A percentile compares a stretch with the other conserved stretches of the same genome.
phyloP scores from a whole-genome alignment of 1,140 invertebrate species.

The Calliopsis andreniformis region DNA sequence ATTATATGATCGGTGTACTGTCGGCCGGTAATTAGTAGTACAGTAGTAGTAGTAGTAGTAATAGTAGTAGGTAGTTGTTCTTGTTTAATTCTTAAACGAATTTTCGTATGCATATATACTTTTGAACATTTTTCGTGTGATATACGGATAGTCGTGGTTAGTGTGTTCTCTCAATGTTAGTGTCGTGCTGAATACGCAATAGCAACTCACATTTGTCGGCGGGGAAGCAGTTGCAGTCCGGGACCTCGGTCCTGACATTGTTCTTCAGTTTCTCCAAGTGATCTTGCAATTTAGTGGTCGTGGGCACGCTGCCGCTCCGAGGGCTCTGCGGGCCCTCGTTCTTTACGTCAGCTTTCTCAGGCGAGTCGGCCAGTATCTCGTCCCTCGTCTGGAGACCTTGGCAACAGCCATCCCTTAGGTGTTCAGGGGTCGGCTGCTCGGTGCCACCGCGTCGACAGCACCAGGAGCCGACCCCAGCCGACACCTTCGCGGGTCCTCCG shows the following conservation, averaged over 20 bases:
- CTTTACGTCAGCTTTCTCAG: slow-evolving; percentile 72
- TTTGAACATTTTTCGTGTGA: slow-evolving; percentile 53
- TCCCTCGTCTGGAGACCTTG: slow-evolving; percentile 87
- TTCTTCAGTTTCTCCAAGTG: slow-evolving; percentile 86
- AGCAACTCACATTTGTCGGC: slow-evolving; percentile 86
- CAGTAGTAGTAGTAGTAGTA: slow-evolving; percentile 13
- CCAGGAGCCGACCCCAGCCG: slow-evolving; percentile 84
- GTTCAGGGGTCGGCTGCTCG: slow-evolving; percentile 86
- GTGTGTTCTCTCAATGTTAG: slow-evolving; percentile 75
- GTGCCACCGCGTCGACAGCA: slow-evolving; percentile 87
- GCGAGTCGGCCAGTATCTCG: slow-evolving; percentile 83
- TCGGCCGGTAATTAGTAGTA: slow-evolving; percentile 45
- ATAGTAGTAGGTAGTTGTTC: no score
- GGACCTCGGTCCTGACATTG: slow-evolving; percentile 89
- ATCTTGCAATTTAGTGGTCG: slow-evolving; percentile 83
- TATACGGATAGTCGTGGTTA: slow-evolving; percentile 60
- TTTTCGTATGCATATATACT: slow-evolving; percentile 16
- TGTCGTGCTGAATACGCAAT: slow-evolving; percentile 73
- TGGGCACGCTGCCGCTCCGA: slow-evolving; percentile 57
- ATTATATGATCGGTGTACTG: slow-evolving; percentile 40
- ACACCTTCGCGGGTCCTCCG: slow-evolving; percentile 84
- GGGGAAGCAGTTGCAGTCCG: slow-evolving; percentile 91
- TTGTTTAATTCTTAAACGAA: slow-evolving; percentile 6
- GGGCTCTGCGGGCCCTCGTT: slow-evolving; percentile 71
- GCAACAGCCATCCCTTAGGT: slow-evolving; percentile 87